Evolutionary conservation across 2,888 invertebrate genomes (phyloP), one percentile per base, ranked within the genome.

Genomic region (Beris chalybata): DNA sequence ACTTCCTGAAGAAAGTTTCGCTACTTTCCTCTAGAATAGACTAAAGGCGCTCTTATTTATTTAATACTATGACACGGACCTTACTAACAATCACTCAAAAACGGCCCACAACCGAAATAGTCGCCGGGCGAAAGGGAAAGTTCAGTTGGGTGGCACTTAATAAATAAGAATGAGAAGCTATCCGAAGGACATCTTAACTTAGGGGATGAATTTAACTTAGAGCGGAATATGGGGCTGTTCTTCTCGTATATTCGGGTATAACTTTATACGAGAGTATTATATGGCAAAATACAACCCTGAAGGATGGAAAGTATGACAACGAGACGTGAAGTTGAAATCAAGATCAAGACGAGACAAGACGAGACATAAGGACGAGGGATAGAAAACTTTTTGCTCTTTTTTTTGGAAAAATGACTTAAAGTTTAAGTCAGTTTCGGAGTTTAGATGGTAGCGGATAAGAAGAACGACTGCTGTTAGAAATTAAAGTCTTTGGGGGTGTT

Each of bases 71-170:
- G 65, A 55, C 68, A 65, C 68, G 68, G 61, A 68, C 57, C 22
- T 65, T 65, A 68, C 55, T 30, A 45, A 53, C 64, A 65, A 65
- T 68, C 68, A 55, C 65, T 68, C 68, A 72, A 71, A 70, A 71
- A 71, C 70, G 54, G 13, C 32, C 32, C 55, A 38, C 38, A 38
- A 4, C 43, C 55, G 43, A 11, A n/a, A n/a, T 32, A 12, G 30
- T 32, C 52, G 3, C 22, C 1, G 22, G 22, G 22, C 29, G 52
- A 22, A 68, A 66, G 63, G 58, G 54, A 65, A 68, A 68, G 68
- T 68, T 68, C 61, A 68, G 61, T 56, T 54, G 57, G 13, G 56
- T 63, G 65, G 61, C 68, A 65, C 65, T 68, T 68, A 68, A 68
- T 68, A 68, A 68, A 53, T 53, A 53, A 30, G 12, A 31, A n/a